Evolutionary conservation across 2,113 vertebrate genomes (phyloP).

Genomic region (Struthio camelus): DNA sequence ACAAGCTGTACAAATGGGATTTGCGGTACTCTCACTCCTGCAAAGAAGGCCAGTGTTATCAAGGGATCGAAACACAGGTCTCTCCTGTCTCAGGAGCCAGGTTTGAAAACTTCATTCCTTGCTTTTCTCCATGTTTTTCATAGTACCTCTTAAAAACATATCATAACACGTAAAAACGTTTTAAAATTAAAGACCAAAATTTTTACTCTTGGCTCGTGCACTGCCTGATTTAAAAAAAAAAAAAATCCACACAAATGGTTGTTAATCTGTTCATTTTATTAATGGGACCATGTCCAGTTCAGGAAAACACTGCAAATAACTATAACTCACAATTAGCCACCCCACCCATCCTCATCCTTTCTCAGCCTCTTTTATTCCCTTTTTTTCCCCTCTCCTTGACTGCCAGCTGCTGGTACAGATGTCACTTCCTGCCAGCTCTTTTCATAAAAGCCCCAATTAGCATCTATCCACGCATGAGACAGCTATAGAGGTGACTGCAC

Average conservation of each 20-base stretch:
- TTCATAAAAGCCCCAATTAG: background rate
- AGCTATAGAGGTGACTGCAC: background rate
- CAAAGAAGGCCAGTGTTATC: background rate
- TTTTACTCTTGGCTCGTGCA: background rate
- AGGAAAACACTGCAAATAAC: conserved; percentile 14
- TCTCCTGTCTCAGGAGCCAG: background rate
- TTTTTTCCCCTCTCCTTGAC: background rate
- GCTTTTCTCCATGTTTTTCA: background rate
- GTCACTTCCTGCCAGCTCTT: conserved; percentile 44
- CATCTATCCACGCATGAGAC: background rate
- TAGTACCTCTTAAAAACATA: background rate
- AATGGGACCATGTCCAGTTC: background rate
- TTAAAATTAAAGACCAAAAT: background rate
- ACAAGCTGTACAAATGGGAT: background rate
- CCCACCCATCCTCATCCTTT: background rate
- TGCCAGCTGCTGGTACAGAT: conserved; percentile 47
- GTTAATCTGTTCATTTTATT: background rate
- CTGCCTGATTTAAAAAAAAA: background rate
- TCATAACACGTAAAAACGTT: background rate
- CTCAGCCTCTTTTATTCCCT: background rate
- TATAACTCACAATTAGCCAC: background rate
- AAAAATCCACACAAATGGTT: background rate
- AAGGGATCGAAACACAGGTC: background rate
- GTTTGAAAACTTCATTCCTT: background rate
- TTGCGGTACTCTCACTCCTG: background rate